Evolutionary conservation across 1,140 invertebrate genomes (phyloP).

Genomic region (Drosophila kurseongensis): DNA sequence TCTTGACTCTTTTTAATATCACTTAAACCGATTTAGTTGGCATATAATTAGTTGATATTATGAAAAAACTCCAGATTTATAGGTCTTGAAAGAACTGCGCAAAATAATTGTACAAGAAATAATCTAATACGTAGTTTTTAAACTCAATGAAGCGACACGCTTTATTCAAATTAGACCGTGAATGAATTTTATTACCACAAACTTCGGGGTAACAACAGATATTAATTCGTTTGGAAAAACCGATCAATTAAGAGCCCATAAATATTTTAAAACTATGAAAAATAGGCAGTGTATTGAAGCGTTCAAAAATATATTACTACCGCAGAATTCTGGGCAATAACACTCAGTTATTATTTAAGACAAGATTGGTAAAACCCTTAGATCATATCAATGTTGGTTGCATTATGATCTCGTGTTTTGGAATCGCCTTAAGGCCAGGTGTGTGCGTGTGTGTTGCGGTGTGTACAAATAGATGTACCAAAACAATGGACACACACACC

Average conservation of each 20-base stretch:
- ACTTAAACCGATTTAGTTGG: too few relatives aligned
- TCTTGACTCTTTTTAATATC: too few relatives aligned
- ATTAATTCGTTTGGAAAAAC: too few relatives aligned
- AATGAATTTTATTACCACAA: not conserved
- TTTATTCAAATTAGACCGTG: not conserved
- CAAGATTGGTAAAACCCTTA: too few relatives aligned
- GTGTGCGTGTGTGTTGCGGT: conserved; percentile 7
- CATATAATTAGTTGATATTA: too few relatives aligned
- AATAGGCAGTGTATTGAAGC: too few relatives aligned
- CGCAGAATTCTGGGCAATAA: too few relatives aligned
- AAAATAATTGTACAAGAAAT: not conserved
- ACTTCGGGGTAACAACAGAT: not conserved
- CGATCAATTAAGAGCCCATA: too few relatives aligned
- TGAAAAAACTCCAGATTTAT: too few relatives aligned
- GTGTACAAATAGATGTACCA: conserved; percentile 79
- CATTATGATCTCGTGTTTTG: conserved; percentile 5
- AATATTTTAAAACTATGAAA: too few relatives aligned
- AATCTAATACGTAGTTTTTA: not conserved
- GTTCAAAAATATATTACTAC: too few relatives aligned
- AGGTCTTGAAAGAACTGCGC: not conserved
- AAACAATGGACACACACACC: conserved; percentile 71
- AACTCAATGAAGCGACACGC: not conserved
- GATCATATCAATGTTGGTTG: conserved; percentile 1
- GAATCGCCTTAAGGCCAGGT: conserved; percentile 4
- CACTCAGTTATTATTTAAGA: too few relatives aligned